Evolutionary conservation across 23 tunicate species (phyloP).

Genomic region (Clavelina lepadiformis): DNA sequence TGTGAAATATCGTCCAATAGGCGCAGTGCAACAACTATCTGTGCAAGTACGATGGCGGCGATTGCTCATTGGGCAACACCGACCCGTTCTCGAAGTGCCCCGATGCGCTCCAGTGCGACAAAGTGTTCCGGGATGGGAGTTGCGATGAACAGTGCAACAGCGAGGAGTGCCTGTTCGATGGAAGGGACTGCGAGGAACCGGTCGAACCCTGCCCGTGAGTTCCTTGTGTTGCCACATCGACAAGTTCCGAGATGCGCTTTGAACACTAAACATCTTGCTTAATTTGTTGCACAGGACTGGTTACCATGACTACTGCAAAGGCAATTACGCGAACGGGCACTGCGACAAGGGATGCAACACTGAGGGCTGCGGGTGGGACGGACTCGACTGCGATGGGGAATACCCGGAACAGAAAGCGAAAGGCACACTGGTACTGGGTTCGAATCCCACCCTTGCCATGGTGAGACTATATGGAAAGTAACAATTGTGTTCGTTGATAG

Average conservation of each 20-base stretch:
- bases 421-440: constrained; percentile 17
- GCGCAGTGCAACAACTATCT: constrained; percentile 61
- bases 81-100: constrained; percentile 76
- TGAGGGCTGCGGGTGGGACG: constrained; percentile 83
- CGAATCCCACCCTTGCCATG: too few species aligned
- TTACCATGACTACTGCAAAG: constrained; percentile 63
- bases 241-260: too few species aligned
- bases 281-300: constrained; percentile 34
- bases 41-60: constrained; percentile 90
- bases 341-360: constrained; percentile 89
- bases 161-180: constrained; percentile 82
- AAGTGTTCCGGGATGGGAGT: constrained; percentile 61
- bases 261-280: too few species aligned
- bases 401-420: constrained; percentile 20
- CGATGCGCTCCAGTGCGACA: constrained; percentile 49
- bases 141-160: constrained; percentile 88
- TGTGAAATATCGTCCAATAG: constrained; percentile 5
- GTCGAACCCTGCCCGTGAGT: constrained; percentile 81
- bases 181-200: constrained; percentile 70
- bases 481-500: constrained; percentile 34
- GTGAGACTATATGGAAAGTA: neutral
- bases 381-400: constrained; percentile 67
- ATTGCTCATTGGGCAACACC: constrained; percentile 61
- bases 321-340: constrained; percentile 62
- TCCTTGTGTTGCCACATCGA: too few species aligned